These are phyloP conservation scores for Iguana delicatissima DNA, from an alignment of 2,797 vertebrate species.

Conservation along the genomic window DNA sequence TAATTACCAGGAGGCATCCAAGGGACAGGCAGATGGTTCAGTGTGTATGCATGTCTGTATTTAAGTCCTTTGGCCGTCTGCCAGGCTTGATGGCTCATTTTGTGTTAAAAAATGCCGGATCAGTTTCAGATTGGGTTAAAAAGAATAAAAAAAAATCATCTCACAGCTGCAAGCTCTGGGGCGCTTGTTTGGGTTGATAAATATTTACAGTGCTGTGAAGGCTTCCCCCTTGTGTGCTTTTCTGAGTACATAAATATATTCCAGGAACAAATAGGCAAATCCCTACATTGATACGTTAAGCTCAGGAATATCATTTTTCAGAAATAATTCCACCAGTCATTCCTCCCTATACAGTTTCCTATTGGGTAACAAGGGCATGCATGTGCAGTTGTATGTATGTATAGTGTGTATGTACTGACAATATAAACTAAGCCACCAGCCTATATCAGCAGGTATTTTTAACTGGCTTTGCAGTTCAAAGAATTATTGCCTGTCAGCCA, in stretches of 20 bases:
- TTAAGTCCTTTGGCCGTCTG: slow-evolving; percentile 6
- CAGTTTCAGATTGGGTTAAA: background rate
- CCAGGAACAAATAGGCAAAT: slow-evolving; percentile 23
- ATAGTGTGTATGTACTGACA: background rate
- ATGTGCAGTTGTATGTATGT: background rate
- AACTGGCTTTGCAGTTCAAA: too few relatives aligned
- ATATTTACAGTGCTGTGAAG: slow-evolving; percentile 30
- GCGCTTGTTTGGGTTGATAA: slow-evolving; percentile 22
- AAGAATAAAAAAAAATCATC: background rate
- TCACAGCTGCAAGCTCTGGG: slow-evolving; percentile 35
- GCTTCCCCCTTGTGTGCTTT: slow-evolving; percentile 39
- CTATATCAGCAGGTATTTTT: background rate
- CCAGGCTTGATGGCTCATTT: slow-evolving; percentile 23
- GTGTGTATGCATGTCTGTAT: slow-evolving; percentile 23
- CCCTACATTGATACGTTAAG: slow-evolving; percentile 5
- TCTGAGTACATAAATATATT: background rate
- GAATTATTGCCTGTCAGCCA: too few relatives aligned
- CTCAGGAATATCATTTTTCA: background rate
- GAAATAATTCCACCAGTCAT: background rate
- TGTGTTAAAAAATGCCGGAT: slow-evolving; percentile 22
- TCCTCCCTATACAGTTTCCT: too few relatives aligned
- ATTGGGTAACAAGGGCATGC: background rate
- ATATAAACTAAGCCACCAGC: background rate
- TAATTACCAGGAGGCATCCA: slow-evolving; percentile 15
- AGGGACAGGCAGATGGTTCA: slow-evolving; percentile 22